phyloP scores from a whole-genome alignment of 2,797 vertebrate species.

The Darevskia mixta region DNA sequence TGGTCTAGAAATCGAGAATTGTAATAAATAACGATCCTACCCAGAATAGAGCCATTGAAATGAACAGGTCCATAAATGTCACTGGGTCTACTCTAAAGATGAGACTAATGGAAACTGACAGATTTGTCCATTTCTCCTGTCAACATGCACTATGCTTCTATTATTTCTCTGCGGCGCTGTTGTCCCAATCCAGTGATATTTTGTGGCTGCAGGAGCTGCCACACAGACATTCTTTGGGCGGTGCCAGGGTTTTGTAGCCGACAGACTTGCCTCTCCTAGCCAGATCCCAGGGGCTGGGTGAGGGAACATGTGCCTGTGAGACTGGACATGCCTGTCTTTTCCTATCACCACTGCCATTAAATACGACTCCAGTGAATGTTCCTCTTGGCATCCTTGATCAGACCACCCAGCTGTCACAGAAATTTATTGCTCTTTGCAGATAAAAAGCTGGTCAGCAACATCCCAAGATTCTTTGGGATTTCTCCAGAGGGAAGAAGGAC shows the following conservation, averaged over 20 bases:
- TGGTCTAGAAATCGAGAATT: too few species aligned
- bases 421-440: slow-evolving; percentile 4
- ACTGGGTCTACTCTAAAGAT: too few species aligned
- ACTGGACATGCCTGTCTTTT: slow-evolving; percentile 38
- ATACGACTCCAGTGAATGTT: not conserved
- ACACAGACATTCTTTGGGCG: not conserved
- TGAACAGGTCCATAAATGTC: too few species aligned
- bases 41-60: too few species aligned
- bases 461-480: not conserved
- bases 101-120: too few species aligned
- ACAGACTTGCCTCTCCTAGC: not conserved
- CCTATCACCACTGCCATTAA: slow-evolving; percentile 13
- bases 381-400: not conserved
- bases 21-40: too few species aligned
- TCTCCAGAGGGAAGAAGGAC: not conserved
- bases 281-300: not conserved
- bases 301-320: not conserved
- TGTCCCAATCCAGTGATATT: not conserved
- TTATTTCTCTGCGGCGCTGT: not conserved
- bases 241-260: not conserved
- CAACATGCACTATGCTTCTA: not conserved
- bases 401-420: slow-evolving; percentile 26
- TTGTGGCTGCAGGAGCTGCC: not conserved
- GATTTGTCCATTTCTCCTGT: not conserved
- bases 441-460: slow-evolving; percentile 67